Conservation (phyloP, 1,140 invertebrate genomes). For the Gonatopus flavifemur region DNA sequence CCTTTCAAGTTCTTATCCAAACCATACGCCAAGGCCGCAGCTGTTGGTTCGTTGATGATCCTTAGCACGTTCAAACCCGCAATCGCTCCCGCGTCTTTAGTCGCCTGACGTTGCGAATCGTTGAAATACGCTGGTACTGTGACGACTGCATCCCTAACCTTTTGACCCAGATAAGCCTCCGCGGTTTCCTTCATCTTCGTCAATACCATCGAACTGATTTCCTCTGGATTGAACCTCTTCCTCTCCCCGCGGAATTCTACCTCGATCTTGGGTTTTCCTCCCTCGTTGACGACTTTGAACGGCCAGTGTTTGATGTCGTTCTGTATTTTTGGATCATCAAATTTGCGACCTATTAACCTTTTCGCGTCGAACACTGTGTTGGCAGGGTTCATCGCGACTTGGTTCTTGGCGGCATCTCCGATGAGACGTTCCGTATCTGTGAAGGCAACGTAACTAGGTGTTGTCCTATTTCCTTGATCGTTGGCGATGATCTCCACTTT, state of each 20-base stretch:
- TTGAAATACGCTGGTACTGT: constrained; percentile 65
- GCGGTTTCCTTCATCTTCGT: constrained; percentile 72
- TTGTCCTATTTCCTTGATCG: constrained; percentile 89
- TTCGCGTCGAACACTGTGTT: constrained; percentile 73
- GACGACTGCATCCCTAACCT: constrained; percentile 51
- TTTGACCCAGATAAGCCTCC: constrained; percentile 61
- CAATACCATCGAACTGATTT: constrained; percentile 58
- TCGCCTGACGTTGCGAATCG: constrained; percentile 86
- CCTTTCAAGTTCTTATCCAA: constrained; percentile 62
- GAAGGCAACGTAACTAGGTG: constrained; percentile 89
- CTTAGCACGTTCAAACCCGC: constrained; percentile 70
- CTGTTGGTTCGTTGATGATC: constrained; percentile 79
- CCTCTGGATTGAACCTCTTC: constrained; percentile 48
- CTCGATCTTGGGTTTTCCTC: constrained; percentile 70
- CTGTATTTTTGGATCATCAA: constrained; percentile 70
- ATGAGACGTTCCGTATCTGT: constrained; percentile 85
- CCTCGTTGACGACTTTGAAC: constrained; percentile 69
- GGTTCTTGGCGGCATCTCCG: constrained; percentile 81
- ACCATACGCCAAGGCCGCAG: constrained; percentile 69
- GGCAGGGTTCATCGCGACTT: constrained; percentile 72
- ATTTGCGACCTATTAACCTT: constrained; percentile 60
- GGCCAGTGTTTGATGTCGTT: constrained; percentile 78
- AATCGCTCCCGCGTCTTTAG: constrained; percentile 69
- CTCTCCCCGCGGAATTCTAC: constrained; percentile 61
- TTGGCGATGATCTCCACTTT: constrained; percentile 92